A percentile compares a stretch with the other conserved stretches of the same genome.
Conservation (phyloP, 2,797 vertebrate species). For the Euthynnus affinis region DNA sequence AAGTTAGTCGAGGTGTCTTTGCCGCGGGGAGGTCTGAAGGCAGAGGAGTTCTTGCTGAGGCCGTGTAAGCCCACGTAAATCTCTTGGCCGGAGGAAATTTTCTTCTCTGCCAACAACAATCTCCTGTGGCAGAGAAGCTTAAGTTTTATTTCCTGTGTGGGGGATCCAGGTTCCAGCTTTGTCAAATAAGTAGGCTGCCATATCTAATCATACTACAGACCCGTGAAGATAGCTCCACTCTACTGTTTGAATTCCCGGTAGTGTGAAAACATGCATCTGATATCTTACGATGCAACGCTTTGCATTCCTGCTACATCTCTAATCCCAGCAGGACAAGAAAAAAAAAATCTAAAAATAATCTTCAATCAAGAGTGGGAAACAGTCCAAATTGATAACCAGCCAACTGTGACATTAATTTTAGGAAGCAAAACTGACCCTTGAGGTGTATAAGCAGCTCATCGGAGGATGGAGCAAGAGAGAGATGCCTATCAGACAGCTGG, state of each 20-base stretch:
- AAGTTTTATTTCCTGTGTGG: slow-evolving; percentile 65
- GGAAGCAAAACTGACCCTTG: slow-evolving; percentile 35
- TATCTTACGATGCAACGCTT: not conserved
- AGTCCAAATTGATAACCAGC: not conserved
- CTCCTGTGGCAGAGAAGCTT: slow-evolving; percentile 40
- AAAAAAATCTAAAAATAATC: not conserved
- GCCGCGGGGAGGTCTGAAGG: slow-evolving; percentile 29
- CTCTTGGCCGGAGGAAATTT: slow-evolving; percentile 41
- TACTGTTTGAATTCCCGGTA: not conserved
- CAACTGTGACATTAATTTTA: slow-evolving; percentile 31
- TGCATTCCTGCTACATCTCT: not conserved
- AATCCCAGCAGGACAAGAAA: not conserved
- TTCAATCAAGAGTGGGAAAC: not conserved
- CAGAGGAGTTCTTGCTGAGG: slow-evolving; percentile 33
- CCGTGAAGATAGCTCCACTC: slow-evolving; percentile 15
- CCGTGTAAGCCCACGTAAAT: slow-evolving; percentile 52
- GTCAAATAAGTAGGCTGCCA: slow-evolving; percentile 30
- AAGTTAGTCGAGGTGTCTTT: not conserved
- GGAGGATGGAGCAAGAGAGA: slow-evolving; percentile 25
- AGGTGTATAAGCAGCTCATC: slow-evolving; percentile 25
- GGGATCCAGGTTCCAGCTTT: slow-evolving; percentile 48
- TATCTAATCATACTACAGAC: slow-evolving; percentile 23
- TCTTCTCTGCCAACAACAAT: slow-evolving; percentile 48
- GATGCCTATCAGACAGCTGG: slow-evolving; percentile 58
- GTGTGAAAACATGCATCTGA: slow-evolving; percentile 5